A percentile compares a stretch with the other conserved stretches of the same genome.
These are phyloP conservation scores for Entosphenus tridentatus DNA, from an alignment of 2,113 vertebrate species.

Conservation along the genomic window DNA sequence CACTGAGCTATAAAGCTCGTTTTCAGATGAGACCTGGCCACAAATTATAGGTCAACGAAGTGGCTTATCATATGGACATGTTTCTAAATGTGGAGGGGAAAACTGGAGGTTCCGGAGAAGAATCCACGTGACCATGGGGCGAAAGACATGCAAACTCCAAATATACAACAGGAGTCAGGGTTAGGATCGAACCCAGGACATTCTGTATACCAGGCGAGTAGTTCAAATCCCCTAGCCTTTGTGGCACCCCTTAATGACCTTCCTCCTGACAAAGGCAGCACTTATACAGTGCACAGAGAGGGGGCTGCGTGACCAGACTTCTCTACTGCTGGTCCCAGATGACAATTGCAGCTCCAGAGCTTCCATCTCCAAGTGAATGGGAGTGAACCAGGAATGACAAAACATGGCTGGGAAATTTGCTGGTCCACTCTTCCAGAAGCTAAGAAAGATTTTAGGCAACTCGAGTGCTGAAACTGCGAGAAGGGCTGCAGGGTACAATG, in stretches of 20 bases:
- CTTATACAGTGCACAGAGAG: neutral
- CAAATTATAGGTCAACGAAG: no score
- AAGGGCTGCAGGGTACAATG: neutral
- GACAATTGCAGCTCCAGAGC: neutral
- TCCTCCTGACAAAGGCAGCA: neutral
- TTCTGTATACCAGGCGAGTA: no score
- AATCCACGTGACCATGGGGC: no score
- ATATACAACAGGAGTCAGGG: no score
- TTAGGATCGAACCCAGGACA: no score
- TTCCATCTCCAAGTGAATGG: conserved; percentile 5
- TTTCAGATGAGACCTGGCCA: no score
- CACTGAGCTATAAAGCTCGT: no score
- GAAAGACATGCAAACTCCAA: no score
- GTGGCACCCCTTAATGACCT: neutral
- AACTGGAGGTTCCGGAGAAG: no score
- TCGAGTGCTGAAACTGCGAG: neutral
- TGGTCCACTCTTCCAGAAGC: neutral
- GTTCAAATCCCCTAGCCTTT: no score
- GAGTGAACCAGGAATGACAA: neutral
- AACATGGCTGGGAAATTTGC: neutral
- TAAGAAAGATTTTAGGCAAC: neutral
- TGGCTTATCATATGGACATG: no score
- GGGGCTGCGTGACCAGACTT: neutral
- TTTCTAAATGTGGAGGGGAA: no score
- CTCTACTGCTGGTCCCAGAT: neutral